Percentiles rank a stretch among this genome's conserved stretches.
phyloP scores from a whole-genome alignment of 2,113 vertebrate species.

The Microcebus griseorufus region DNA sequence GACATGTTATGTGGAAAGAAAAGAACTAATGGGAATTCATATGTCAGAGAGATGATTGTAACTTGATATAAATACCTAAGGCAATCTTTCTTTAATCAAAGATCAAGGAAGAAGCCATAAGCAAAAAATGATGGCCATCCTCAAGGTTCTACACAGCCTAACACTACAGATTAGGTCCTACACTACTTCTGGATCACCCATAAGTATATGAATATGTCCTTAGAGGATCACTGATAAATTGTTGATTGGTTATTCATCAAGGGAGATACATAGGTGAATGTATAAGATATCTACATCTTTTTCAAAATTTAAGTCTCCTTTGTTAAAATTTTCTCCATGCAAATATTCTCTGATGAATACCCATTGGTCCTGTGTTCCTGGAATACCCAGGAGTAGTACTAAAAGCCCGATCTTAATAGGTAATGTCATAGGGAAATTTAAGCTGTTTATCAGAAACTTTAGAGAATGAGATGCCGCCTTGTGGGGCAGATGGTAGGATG shows the following conservation, averaged over 20 bases:
- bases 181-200: not conserved
- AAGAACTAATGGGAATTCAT: not conserved
- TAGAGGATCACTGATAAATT: not conserved
- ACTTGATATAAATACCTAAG: not conserved
- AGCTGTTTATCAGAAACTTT: not conserved
- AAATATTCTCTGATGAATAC: not conserved
- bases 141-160: not conserved
- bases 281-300: not conserved
- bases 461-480: not conserved
- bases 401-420: not conserved
- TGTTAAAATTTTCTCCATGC: not conserved
- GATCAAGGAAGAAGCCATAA: not conserved
- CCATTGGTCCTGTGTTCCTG: not conserved
- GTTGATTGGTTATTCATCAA: not conserved
- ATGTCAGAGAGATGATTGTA: not conserved
- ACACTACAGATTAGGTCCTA: not conserved
- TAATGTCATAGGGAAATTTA: not conserved
- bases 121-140: not conserved
- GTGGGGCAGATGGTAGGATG: not conserved
- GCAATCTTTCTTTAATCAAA: not conserved
- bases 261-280: not conserved
- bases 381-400: not conserved
- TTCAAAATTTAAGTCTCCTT: not conserved
- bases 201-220: not conserved
- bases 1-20: not conserved